These are phyloP conservation scores for Euschistus heros DNA, from an alignment of 1,140 invertebrate genomes.

Conservation along the genomic window DNA sequence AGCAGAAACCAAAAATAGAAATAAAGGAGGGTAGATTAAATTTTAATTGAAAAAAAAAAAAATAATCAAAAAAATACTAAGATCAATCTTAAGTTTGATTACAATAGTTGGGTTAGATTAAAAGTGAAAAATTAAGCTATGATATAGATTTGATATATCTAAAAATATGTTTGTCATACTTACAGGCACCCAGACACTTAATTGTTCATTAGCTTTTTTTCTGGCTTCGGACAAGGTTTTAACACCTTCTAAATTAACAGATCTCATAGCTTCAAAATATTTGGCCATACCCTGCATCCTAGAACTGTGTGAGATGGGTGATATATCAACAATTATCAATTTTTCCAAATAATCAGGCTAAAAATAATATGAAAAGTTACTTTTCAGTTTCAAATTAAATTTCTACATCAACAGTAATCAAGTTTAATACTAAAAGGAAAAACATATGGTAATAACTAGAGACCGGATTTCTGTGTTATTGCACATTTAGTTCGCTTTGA, in stretches of 20 bases:
- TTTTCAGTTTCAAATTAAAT: slow-evolving; percentile 16
- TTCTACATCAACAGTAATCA: too few species aligned
- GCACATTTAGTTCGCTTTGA: too few species aligned
- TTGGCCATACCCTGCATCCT: slow-evolving; percentile 48
- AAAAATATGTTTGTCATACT: slow-evolving; percentile 4
- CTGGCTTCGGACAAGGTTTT: slow-evolving; percentile 54
- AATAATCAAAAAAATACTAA: too few species aligned
- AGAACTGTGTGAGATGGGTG: slow-evolving; percentile 55
- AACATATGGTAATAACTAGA: too few species aligned
- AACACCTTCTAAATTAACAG: slow-evolving; percentile 44
- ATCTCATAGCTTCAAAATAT: slow-evolving; percentile 54
- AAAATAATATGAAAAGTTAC: slow-evolving; percentile 34
- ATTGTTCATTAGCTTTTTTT: slow-evolving; percentile 43
- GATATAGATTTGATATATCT: background rate
- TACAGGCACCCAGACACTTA: slow-evolving; percentile 36
- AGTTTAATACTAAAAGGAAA: too few species aligned
- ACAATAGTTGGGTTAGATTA: too few species aligned
- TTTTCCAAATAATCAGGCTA: slow-evolving; percentile 67
- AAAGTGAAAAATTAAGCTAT: too few species aligned
- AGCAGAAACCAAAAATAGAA: too few species aligned
- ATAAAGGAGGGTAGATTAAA: too few species aligned
- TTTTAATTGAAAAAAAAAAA: too few species aligned
- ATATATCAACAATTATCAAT: slow-evolving; percentile 73
- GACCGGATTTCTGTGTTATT: too few species aligned
- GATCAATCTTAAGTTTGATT: too few species aligned